Evolutionary conservation across 1,140 invertebrate genomes (phyloP), one percentile per base, ranked within the genome.

Genomic region (Temnothorax nylanderi): DNA sequence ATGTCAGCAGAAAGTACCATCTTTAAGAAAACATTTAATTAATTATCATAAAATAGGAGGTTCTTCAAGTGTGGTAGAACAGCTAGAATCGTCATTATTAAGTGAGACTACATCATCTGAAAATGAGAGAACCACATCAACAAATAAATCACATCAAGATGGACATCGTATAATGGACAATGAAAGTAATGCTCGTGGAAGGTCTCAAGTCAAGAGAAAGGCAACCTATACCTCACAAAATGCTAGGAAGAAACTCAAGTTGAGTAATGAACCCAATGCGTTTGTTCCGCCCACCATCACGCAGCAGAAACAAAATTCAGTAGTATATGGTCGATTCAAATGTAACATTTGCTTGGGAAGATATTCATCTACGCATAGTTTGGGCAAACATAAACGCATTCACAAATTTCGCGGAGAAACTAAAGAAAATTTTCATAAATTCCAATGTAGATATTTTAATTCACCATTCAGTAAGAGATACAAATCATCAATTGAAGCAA

Each of bases 21-120:
- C 93, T 65, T 90, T 95, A 16, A 74, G 54, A 11, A 90, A 91
- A n/a, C 95, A 95, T 58, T 90, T 95, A 44, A 87, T 89, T 10
- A 89, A 92, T 26, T 95, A 95, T 80, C 95, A 95, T 84, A 95
- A 95, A 87, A 93, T 94, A 88, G 51, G 88, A 11, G 90, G 88
- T 37, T 87, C 89, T 13, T 72, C 90, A 3, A 37, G 54, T 8
- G 72, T 93, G 44, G 47, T 92, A 4, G 81, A 92, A 5, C 71
- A 91, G 7, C 88, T 90, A 1, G 76, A 90, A 26, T 75, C 69
- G 2, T 75, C 80, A 34, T 71, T 81, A 37, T 34, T 75, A 21
- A 49, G 16, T 16, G 54, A 74, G 32, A 41, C 44, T 56, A 5
- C n/a, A 49, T 44, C n/a, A 56, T 44, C 69, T 32, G 3, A 0